Evolutionary conservation across 2,797 vertebrate species (phyloP).

Genomic region (Rhynchonycteris naso): DNA sequence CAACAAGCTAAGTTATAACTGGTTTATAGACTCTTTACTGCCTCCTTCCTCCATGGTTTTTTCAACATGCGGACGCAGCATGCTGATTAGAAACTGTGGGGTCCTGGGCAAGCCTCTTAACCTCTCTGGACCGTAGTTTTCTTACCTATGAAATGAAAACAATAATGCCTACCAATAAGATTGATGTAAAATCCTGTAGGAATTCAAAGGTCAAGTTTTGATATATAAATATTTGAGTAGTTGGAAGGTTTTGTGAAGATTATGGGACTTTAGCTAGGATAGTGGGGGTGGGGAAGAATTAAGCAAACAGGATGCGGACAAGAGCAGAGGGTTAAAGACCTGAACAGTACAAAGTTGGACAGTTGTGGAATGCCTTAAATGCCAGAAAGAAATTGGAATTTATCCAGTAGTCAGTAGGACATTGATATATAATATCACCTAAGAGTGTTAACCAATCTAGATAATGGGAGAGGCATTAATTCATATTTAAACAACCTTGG

Average conservation of each 20-base stretch:
- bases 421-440: slow-evolving; percentile 18
- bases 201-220: slow-evolving; percentile 35
- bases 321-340: background rate
- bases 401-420: slow-evolving; percentile 21
- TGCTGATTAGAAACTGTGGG: background rate
- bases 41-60: background rate
- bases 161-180: background rate
- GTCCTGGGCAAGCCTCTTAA: background rate
- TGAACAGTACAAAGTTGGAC: background rate
- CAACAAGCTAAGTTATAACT: slow-evolving; percentile 48
- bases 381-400: slow-evolving; percentile 56
- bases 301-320: background rate
- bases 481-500: slow-evolving; percentile 70
- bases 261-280: slow-evolving; percentile 13
- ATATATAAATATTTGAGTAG: background rate
- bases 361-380: slow-evolving; percentile 27
- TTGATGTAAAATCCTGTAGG: background rate
- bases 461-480: slow-evolving; percentile 61
- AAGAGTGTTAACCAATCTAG: slow-evolving; percentile 49
- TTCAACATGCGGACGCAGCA: background rate
- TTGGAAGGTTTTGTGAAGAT: slow-evolving; percentile 43
- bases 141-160: slow-evolving; percentile 20
- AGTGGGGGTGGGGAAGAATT: background rate
- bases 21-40: slow-evolving; percentile 55
- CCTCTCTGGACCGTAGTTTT: background rate